These are phyloP conservation scores for Hybos culiciformis DNA, from an alignment of 2,888 invertebrate species.

Conservation along the genomic window DNA sequence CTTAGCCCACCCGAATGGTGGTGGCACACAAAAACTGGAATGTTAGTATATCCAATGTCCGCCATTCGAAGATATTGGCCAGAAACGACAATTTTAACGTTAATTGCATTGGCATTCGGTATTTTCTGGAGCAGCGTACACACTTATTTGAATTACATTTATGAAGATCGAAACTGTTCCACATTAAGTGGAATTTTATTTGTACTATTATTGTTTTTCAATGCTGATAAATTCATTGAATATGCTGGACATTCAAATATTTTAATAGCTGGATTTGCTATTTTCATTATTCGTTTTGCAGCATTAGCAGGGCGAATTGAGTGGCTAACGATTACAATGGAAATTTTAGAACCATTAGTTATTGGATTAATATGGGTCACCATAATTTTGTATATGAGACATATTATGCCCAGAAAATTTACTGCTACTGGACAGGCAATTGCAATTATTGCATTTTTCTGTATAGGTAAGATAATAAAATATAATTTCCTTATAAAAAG, in stretches of 20 bases:
- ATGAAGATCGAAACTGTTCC: slow-evolving; percentile 21
- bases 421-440: slow-evolving; percentile 66
- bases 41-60: slow-evolving; percentile 66
- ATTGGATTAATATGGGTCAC: slow-evolving; percentile 68
- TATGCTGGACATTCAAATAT: slow-evolving; percentile 70
- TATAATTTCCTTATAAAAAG: too few species aligned
- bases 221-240: slow-evolving; percentile 70
- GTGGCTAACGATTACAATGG: slow-evolving; percentile 53
- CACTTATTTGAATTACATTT: slow-evolving; percentile 58
- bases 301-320: slow-evolving; percentile 45
- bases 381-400: slow-evolving; percentile 65
- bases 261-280: slow-evolving; percentile 66
- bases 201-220: slow-evolving; percentile 32
- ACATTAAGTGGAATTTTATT: slow-evolving; percentile 23
- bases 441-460: slow-evolving; percentile 67
- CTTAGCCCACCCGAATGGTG: slow-evolving; percentile 74
- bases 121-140: slow-evolving; percentile 70
- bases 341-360: slow-evolving; percentile 60
- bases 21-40: slow-evolving; percentile 71
- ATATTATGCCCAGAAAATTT: slow-evolving; percentile 61
- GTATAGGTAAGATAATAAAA: slow-evolving; percentile 40
- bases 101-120: slow-evolving; percentile 57
- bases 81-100: slow-evolving; percentile 54
- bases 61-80: slow-evolving; percentile 60
- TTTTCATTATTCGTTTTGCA: slow-evolving; percentile 63